Evolutionary conservation across 2,888 invertebrate species (phyloP).

Genomic region (Ctenicera cuprea): DNA sequence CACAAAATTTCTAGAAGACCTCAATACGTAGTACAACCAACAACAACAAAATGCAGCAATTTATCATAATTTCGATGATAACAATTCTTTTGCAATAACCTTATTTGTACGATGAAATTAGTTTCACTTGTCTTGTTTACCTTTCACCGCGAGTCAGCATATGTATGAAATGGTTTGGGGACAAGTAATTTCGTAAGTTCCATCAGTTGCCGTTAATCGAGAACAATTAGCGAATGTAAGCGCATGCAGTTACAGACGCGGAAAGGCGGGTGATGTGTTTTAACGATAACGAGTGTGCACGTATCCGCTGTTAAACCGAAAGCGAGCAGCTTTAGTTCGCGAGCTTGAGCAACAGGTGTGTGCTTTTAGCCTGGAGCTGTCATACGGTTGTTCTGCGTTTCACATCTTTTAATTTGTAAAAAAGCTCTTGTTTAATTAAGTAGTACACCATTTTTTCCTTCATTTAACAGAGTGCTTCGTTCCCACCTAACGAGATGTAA

Average conservation of each 20-base stretch:
- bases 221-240: conserved; percentile 39
- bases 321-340: conserved; percentile 58
- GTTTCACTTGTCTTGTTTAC: neutral
- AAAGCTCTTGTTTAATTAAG: conserved; percentile 45
- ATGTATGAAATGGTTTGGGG: neutral
- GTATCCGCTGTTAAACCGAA: conserved; percentile 62
- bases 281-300: conserved; percentile 58
- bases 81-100: neutral
- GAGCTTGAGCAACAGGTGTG: conserved; percentile 56
- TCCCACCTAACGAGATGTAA: conserved; percentile 25
- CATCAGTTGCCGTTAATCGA: conserved; percentile 33
- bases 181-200: neutral
- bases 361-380: conserved; percentile 52
- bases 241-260: conserved; percentile 45
- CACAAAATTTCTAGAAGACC: too few relatives aligned
- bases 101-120: neutral
- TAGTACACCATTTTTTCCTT: conserved; percentile 43
- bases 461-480: conserved; percentile 38
- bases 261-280: conserved; percentile 51
- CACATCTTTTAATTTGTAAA: conserved; percentile 46
- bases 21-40: too few relatives aligned
- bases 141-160: neutral
- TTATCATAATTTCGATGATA: conserved; percentile 6
- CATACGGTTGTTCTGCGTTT: conserved; percentile 41
- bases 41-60: neutral